Evolutionary conservation across 2,113 vertebrate genomes (phyloP).

Genomic region (Baryphthengus martii): DNA sequence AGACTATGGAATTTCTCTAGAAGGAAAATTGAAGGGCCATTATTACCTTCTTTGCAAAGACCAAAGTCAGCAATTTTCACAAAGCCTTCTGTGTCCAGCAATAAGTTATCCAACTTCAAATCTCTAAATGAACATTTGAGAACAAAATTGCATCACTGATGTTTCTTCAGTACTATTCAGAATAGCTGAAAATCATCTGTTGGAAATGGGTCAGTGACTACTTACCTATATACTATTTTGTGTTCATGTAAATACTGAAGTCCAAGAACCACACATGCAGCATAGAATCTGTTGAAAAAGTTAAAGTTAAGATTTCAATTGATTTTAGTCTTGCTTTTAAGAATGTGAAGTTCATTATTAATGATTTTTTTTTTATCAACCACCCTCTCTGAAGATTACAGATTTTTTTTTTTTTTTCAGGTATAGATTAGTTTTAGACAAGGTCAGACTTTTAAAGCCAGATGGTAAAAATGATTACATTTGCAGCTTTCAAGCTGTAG

Average conservation of each 20-base stretch:
- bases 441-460: slow-evolving; percentile 6
- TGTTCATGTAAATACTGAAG: slow-evolving; percentile 97
- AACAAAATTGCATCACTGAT: slow-evolving; percentile 7
- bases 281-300: slow-evolving; percentile 87
- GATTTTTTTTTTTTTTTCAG: neutral
- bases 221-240: slow-evolving; percentile 98
- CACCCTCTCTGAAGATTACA: neutral
- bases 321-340: neutral
- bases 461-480: neutral
- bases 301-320: neutral
- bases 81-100: slow-evolving; percentile 97
- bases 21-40: neutral
- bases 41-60: slow-evolving; percentile 97
- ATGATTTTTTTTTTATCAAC: neutral
- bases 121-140: slow-evolving; percentile 80
- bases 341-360: neutral
- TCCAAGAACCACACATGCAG: slow-evolving; percentile 95
- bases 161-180: neutral
- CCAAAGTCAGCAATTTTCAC: slow-evolving; percentile 99
- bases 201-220: neutral
- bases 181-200: neutral
- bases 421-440: neutral
- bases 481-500: neutral
- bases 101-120: slow-evolving; percentile 96
- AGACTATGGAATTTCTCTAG: neutral